Evolutionary conservation across 2,888 invertebrate genomes (phyloP), one percentile per base, ranked within the genome.

Genomic region (Pyrocoelia pectoralis): DNA sequence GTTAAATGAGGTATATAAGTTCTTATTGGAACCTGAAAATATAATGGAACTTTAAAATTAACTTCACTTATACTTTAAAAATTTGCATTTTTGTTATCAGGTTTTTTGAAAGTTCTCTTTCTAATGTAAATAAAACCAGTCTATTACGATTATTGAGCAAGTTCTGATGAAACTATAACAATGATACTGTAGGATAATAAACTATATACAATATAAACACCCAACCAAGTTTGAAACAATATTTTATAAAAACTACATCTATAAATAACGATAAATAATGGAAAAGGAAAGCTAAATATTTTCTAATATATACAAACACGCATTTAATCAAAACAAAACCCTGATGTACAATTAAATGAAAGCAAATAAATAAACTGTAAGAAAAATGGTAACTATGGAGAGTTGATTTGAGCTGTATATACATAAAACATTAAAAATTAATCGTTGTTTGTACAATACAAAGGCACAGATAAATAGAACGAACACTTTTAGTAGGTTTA

Each of bases 401-500:
- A 68, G 38, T 59, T 55, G 55, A 59, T 55, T 48, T 62, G 57
- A 53, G 57, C 60, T 51, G 56, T 62, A 60, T 64, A 56, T 56
- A 65, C 59, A 65, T 50, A 64, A 66, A 53, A 58, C 46, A 62
- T 65, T 65, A 65, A 33, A 66, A 68, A 65, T 65, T 67, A 68
- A 65, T 68, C 68, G 67, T 65, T 66, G 70, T 72, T 76, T 76
- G 75, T 76, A 76, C 76, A 73, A 72, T 76, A 70, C 72, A 74
- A 76, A 76, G 76, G 76, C 76, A 76, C 76, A 75, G 73, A 74
- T 74, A 70, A 68, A 73, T 71, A 53, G 63, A 63, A 63, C 55
- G 54, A 62, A 62, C 52, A 40, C 19, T 56, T 54, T 18, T 48
- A 49, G 43, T 58, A 54, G 61, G 24, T 38, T 8, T 50, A n/a